Percentiles rank a stretch among this genome's conserved stretches.
phyloP scores from a whole-genome alignment of 2,113 vertebrate genomes.

The Oxyruncus cristatus region DNA sequence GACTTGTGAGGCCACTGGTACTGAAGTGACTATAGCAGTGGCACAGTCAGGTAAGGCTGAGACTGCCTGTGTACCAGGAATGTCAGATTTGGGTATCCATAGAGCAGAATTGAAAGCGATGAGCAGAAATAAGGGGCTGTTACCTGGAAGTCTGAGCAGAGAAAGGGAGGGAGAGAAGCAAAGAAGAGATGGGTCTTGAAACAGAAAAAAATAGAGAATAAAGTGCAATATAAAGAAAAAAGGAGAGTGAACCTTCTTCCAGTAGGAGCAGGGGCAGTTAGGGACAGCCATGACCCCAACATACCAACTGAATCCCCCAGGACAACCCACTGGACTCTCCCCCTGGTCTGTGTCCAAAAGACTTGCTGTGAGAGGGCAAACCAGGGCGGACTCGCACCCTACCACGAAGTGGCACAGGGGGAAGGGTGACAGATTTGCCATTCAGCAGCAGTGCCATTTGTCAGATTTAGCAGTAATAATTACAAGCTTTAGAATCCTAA shows the following conservation, averaged over 20 bases:
- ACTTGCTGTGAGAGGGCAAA: not conserved
- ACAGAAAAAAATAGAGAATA: not conserved
- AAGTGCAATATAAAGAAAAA: not conserved
- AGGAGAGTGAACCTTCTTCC: not conserved
- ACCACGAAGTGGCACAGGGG: not conserved
- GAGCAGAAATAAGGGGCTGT: not conserved
- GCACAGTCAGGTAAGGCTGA: fast-evolving
- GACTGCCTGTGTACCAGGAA: not conserved
- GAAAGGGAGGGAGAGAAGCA: not conserved
- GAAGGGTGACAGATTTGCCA: not conserved
- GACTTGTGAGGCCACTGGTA: not conserved
- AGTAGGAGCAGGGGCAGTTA: not conserved
- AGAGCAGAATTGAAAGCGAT: not conserved
- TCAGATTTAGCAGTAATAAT: not conserved
- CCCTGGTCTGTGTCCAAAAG: not conserved
- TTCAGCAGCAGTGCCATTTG: not conserved
- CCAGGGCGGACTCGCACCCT: fast-evolving
- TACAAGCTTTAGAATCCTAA: not conserved
- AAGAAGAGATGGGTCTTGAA: not conserved
- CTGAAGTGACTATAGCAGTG: not conserved
- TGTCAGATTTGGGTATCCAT: not conserved
- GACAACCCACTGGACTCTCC: not conserved
- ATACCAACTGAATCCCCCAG: not conserved
- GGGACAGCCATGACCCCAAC: not conserved
- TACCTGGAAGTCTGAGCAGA: not conserved